Evolutionary conservation across 1,140 invertebrate genomes (phyloP), one percentile per base, ranked within the genome.

Genomic region (Nebria ingens): DNA sequence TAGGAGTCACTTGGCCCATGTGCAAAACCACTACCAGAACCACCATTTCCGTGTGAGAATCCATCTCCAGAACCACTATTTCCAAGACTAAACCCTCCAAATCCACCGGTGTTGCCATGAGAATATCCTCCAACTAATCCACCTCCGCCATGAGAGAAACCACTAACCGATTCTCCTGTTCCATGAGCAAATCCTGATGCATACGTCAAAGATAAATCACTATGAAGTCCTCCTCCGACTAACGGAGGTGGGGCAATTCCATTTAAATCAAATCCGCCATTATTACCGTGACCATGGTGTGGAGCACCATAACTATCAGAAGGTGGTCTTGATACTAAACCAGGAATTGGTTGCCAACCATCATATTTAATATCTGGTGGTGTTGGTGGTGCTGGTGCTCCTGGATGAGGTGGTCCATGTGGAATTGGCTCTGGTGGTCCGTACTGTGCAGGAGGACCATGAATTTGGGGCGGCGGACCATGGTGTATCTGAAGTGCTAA

Each of bases 291-390:
- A 29, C 59, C 58, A 49, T 19, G 55, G 34, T 61, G 25, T 19
- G 71, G 71, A 49, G 63, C 56, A 21, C 68, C 72, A 56, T 72
- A 72, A 11, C 64, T 60, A 9, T 62, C 61, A 19, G 59, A 58
- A 1, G 70, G 68, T 25, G 65, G 61, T 40, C 67, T 67, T 25
- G 72, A 72, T 11, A 76, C 63, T 19, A 77, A 70, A 25, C 85
- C 85, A 22, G 85, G 80, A 42, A 90, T 89, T 13, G 87, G 87
- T 63, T 86, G 86, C 87, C 87, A 90, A 22, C 87, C 87, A 59
- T 90, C 87, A 62, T 89, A 90, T 55, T 84, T 77, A 4, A 87
- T 85, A 63, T 85, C 81, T 2, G 84, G 83, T 9, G 83, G 83
- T 6, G 84, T 85, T 13, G 84, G 83, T 21, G 83, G 83, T 2